Base-by-base conservation (phyloP, 2,797 vertebrate species). In the Acestrorhynchus altus region DNA sequence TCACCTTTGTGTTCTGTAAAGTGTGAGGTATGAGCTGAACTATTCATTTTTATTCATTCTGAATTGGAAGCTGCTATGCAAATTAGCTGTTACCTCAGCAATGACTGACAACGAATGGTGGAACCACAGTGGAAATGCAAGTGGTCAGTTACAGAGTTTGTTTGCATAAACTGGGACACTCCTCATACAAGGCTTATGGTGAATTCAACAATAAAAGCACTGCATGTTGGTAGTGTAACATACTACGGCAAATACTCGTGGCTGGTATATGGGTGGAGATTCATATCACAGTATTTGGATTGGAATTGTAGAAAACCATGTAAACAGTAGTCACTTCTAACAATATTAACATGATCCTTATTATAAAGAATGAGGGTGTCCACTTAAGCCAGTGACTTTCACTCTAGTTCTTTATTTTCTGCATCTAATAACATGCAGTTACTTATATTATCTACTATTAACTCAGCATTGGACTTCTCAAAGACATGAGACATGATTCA, bases 71-170 rank as follows among this genome's bases (percentile, higher is more conserved):
- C 61, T 80, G 73, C 79, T 83, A 83, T 84, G 80, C 83, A 83
- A 83, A 86, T 83, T 10, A 83, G 31, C 39, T 67, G 78, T 83
- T 81, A 76, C 81, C 82, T 73, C 66, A 76, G 78, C 70, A 77
- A 79, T 83, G 71, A 52, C 71, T 64, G 70, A 66, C 65, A 79
- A 67, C 60, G 59, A 69, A 63, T 77, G 65, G 68, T 75, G 64
- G 47, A 11, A 69, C 60, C 51, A 22, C 26, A 47, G n/a, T 72
- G 39, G 44, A 44, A 72, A 66, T 69, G 56, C 54, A 63, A 52
- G 74, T 80, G 18, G 44, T 72, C 13, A n/a, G 46, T 74, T 56
- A 73, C 9, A 54, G 77, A 63, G 67, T 57, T 59, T 42, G 57
- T 65, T 72, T 72, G 39, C 31, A 13, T 46, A 8, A 18, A 9